Base-by-base conservation (phyloP, 2,113 vertebrate genomes). In the Nymphicus hollandicus region DNA sequence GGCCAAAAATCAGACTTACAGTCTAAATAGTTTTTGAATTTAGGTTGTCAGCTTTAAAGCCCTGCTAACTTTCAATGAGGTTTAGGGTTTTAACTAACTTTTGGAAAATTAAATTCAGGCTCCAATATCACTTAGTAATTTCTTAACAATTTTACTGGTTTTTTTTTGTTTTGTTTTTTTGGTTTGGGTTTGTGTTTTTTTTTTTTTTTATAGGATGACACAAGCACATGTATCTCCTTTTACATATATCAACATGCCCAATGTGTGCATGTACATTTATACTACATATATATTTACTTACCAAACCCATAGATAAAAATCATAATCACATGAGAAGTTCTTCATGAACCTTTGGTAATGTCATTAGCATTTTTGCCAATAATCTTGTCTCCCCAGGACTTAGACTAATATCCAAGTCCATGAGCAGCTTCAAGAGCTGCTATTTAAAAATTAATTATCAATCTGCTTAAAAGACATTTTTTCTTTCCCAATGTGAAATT, bases 371-470 rank as follows among this genome's bases (percentile, higher is more conserved):
- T 97, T 97, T 27, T 95, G 77, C 86, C 92, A 93, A 61, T 83
- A 86, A 95, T 66, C 78, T 79, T 79, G 39, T 72, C 69, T 92
- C 65, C 31, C n/a, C 53, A 92, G 79, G 66, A 95, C 23, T 46
- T 76, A 89, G 88, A 27, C 78, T 93, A 92, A 96, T 93, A 96
- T 95, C 61, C 78, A 92, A 91, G 96, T 89, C 88, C 88, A 92
- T 18, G 44, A 94, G 37, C 81, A 93, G 84, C 89, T 94, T 93
- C 66, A 86, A 95, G 94, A 95, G 78, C 50, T 71, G 49, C 35
- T 92, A 78, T 94, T 94, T 85, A 92, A 94, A 94, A 96, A 93
- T 81, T 91, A 96, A 95, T 96, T 92, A 94, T 73, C 81, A 73
- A 82, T 71, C 81, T 94, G 44, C n/a, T 72, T 91, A 68, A 81